These are phyloP conservation scores for Synaphobranchus kaupii DNA, from an alignment of 2,797 vertebrate species.

Conservation along the genomic window DNA sequence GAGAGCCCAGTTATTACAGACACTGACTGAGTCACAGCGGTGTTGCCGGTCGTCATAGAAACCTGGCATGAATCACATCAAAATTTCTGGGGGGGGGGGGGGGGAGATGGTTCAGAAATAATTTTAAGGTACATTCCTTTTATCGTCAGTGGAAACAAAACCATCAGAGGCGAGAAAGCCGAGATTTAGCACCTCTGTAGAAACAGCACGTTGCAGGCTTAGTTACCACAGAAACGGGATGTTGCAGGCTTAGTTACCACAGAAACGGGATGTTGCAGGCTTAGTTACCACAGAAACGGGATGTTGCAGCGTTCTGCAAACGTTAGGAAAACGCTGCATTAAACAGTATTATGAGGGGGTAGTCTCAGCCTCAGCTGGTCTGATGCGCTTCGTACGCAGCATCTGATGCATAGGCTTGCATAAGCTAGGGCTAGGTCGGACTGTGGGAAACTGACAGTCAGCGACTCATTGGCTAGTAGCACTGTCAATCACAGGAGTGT, in stretches of 20 bases:
- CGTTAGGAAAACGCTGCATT: neutral
- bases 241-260: neutral
- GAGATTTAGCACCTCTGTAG: neutral
- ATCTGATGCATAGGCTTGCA: too few species aligned
- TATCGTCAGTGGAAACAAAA: neutral
- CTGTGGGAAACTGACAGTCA: too few species aligned
- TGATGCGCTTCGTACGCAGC: too few species aligned
- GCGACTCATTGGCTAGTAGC: too few species aligned
- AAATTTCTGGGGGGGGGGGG: neutral
- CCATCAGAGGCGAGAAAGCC: neutral
- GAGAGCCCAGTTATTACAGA: neutral
- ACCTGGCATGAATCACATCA: neutral
- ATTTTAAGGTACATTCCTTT: neutral
- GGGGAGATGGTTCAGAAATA: neutral
- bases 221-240: neutral
- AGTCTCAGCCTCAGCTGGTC: too few species aligned
- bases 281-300: neutral
- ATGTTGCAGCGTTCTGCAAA: neutral
- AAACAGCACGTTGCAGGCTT: neutral
- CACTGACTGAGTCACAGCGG: neutral
- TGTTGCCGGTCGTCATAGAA: neutral
- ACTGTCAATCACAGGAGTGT: too few species aligned
- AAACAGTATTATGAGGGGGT: too few species aligned
- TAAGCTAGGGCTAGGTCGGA: too few species aligned
- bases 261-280: neutral